Evolutionary conservation across 2,888 invertebrate genomes (phyloP).

Genomic region (Scelioninae gen. 2): DNA sequence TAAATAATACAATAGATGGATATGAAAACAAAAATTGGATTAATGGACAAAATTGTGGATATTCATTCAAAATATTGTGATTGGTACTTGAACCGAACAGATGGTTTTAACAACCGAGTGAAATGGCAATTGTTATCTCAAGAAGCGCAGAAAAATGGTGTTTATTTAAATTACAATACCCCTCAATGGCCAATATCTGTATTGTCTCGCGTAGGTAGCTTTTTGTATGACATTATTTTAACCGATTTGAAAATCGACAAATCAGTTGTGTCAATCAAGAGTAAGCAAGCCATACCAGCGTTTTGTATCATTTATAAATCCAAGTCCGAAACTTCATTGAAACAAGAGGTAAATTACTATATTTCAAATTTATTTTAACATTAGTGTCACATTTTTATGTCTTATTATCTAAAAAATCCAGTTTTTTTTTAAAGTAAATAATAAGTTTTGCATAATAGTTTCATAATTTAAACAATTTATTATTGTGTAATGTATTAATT

Average conservation of each 20-base stretch:
- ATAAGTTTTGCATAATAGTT: too few species aligned
- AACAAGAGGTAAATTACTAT: slow-evolving; percentile 80
- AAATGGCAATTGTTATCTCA: slow-evolving; percentile 84
- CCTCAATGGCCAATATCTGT: slow-evolving; percentile 82
- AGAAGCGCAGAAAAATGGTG: slow-evolving; percentile 66
- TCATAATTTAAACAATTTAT: too few species aligned
- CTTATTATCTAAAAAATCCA: too few species aligned
- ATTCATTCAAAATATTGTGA: slow-evolving; percentile 81
- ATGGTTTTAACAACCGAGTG: slow-evolving; percentile 76
- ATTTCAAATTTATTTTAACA: too few species aligned
- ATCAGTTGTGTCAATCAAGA: slow-evolving; percentile 77
- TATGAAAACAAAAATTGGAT: slow-evolving; percentile 81
- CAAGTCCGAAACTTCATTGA: slow-evolving; percentile 74
- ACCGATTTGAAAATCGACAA: slow-evolving; percentile 89
- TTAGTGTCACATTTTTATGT: too few species aligned
- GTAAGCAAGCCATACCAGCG: slow-evolving; percentile 80
- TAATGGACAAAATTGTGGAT: slow-evolving; percentile 80
- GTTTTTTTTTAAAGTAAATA: too few species aligned
- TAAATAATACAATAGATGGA: too few species aligned
- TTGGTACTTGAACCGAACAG: slow-evolving; percentile 78
- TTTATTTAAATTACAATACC: slow-evolving; percentile 77
- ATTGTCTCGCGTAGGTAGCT: slow-evolving; percentile 84
- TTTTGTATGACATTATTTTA: slow-evolving; percentile 90
- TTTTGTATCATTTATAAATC: slow-evolving; percentile 87
- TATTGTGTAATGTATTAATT: too few species aligned